A percentile compares a stretch with the other conserved stretches of the same genome.
Conservation (phyloP, 64 coral and sea anemone species). For the Stichodactyla mertensii region DNA sequence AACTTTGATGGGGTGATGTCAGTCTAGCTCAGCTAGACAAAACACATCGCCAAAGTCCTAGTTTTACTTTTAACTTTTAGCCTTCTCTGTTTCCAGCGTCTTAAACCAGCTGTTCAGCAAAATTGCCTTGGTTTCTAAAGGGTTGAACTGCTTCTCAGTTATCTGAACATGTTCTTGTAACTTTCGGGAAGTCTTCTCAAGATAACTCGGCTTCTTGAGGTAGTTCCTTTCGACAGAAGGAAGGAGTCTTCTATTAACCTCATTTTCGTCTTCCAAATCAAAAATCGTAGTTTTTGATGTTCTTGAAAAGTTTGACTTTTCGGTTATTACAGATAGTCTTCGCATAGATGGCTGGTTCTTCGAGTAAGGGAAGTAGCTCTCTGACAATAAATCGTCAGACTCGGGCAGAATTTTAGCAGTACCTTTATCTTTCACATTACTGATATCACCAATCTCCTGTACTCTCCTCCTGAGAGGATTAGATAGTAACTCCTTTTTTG, state of each 20-base stretch:
- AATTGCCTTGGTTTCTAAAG: background rate
- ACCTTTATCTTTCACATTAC: background rate
- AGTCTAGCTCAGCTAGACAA: too few relatives aligned
- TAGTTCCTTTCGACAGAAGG: background rate
- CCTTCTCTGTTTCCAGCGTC: background rate
- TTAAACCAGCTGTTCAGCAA: slow-evolving; percentile 31
- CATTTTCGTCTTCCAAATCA: background rate
- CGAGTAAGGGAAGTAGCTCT: background rate
- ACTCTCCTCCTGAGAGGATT: background rate
- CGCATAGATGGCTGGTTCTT: background rate
- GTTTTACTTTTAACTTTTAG: too few relatives aligned
- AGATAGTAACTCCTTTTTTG: background rate
- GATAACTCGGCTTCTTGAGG: background rate
- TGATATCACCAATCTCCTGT: background rate
- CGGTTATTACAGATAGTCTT: slow-evolving; percentile 7
- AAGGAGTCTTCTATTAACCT: background rate
- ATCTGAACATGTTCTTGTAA: slow-evolving; percentile 21
- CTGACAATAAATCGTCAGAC: background rate
- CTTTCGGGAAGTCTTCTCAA: background rate
- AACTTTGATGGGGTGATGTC: too few relatives aligned
- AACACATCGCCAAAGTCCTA: too few relatives aligned
- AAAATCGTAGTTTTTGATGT: background rate
- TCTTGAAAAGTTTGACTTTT: slow-evolving; percentile 15
- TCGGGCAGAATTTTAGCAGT: background rate
- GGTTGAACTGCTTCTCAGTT: slow-evolving; percentile 16